Percentiles rank a stretch among this genome's conserved stretches.
phyloP scores from a whole-genome alignment of 2,113 vertebrate genomes.

The Boulengeromyrus knoepffleri region DNA sequence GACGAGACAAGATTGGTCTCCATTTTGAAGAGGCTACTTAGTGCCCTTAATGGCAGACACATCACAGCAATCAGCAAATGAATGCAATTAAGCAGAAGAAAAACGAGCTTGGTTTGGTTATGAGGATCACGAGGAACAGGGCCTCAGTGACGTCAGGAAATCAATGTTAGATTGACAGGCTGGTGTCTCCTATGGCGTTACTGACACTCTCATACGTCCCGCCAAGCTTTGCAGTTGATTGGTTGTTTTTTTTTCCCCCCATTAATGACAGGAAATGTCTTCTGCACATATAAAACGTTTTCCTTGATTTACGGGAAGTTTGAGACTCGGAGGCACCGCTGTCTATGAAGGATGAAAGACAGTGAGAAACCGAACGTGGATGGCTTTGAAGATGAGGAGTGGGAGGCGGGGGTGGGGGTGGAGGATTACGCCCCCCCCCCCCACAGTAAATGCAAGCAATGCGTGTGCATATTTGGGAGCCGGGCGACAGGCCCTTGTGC shows the following conservation, averaged over 20 bases:
- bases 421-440: background rate
- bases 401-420: background rate
- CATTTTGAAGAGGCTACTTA: conserved; percentile 45
- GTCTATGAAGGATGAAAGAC: background rate
- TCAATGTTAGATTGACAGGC: background rate
- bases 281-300: background rate
- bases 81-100: conserved; percentile 38
- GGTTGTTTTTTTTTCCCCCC: background rate
- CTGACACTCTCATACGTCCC: background rate
- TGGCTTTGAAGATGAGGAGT: background rate
- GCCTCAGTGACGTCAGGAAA: background rate
- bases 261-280: background rate
- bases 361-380: background rate
- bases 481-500: too few relatives aligned
- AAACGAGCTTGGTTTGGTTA: conserved; percentile 16
- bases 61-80: conserved; percentile 51
- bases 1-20: conserved; percentile 29
- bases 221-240: background rate
- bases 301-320: background rate
- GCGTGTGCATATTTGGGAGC: background rate
- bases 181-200: background rate
- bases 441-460: background rate
- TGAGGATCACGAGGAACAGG: background rate
- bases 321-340: background rate
- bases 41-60: conserved; percentile 42